phyloP scores from a whole-genome alignment of 2,888 invertebrate genomes.

The Spilarctia lutea region DNA sequence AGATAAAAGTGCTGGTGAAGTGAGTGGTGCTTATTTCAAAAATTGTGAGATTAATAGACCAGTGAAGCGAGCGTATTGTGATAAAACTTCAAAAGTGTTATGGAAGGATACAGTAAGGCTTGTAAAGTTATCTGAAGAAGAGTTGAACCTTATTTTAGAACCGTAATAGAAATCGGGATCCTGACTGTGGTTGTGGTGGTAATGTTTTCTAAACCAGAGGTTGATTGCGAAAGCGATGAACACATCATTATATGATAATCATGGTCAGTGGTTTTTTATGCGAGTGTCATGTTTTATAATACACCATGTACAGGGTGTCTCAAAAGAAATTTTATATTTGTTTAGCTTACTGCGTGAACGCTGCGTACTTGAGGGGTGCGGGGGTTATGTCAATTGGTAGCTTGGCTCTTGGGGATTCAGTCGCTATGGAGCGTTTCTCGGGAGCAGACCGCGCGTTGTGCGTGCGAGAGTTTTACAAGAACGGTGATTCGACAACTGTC shows the following conservation, averaged over 20 bases:
- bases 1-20: conserved; percentile 38
- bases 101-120: conserved; percentile 54
- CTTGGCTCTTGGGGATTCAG: no score
- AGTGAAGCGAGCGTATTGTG: conserved; percentile 85
- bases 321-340: no score
- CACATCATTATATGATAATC: no score
- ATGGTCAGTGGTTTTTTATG: background rate
- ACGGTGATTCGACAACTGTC: no score
- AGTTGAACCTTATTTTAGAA: conserved; percentile 33
- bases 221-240: background rate
- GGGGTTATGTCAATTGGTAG: no score
- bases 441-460: no score
- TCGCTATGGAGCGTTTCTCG: no score
- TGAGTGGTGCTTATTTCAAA: conserved; percentile 87
- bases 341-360: no score
- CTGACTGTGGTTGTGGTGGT: background rate
- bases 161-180: background rate
- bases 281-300: no score
- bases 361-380: no score
- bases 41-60: conserved; percentile 89
- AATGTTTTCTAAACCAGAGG: background rate
- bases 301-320: no score
- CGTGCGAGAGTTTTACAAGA: no score
- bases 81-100: conserved; percentile 64
- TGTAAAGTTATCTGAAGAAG: conserved; percentile 39